Evolutionary conservation across 2,888 invertebrate genomes (phyloP), one percentile per base, ranked within the genome.

Genomic region (Sesia apiformis): DNA sequence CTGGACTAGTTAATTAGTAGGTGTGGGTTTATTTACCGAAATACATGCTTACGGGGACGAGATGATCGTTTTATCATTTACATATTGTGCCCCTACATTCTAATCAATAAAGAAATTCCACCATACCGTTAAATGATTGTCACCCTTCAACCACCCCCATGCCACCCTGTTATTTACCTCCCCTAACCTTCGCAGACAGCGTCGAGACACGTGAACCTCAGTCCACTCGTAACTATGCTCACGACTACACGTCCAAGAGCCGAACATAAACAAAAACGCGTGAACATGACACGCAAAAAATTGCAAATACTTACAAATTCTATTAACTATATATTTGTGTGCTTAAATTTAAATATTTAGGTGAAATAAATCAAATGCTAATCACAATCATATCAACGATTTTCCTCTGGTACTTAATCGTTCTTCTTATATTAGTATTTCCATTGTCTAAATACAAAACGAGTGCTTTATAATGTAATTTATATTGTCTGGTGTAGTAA

Each of bases 331-430:
- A 23, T 23, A 23, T 23, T 23, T 23, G 23, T 23, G 23, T 23
- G 23, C 23, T 23, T 23, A 23, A 23, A 23, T 23, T 23, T 23
- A 23, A 23, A 23, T 23, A 23, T 23, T 23, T 23, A 7, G 6
- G n/a, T 42, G 8, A 8, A 54, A 50, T 39, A 0, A 42, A 38
- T 51, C 63, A 65, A 66, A 78, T 81, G 74, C 63, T 85, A 50
- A 69, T 76, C 3, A 69, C 75, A 43, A 60, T 86, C 4, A 57
- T 85, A 53, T 78, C 87, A 0, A 78, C 82, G 0, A 56, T 84
- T 38, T 82, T 89, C 58, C 74, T 88, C 71, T 63, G 85, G 6
- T 89, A 88, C 63, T 65, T 89, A 50, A 70, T 89, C 57, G 74
- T 83, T 49, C 61, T 88, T n/a, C 57, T 86, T 1, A 71, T 85